Evolutionary conservation across 2,113 vertebrate species (phyloP).

Genomic region (Neotoma lepida): DNA sequence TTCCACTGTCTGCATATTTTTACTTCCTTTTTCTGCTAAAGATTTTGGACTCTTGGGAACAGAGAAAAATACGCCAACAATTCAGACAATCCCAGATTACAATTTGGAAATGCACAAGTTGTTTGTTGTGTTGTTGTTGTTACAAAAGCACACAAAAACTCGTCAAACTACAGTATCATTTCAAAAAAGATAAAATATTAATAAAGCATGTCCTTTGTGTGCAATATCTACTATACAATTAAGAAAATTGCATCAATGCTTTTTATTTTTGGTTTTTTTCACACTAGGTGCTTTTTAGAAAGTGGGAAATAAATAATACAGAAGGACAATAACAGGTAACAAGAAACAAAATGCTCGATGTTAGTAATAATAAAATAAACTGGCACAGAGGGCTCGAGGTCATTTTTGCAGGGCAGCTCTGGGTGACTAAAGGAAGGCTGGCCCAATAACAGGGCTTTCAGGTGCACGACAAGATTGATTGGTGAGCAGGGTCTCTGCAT

Average conservation of each 20-base stretch:
- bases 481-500: conserved; percentile 78
- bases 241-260: not conserved
- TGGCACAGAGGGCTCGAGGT: conserved; percentile 75
- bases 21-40: not conserved
- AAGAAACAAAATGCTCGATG: conserved; percentile 57
- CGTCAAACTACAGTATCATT: conserved; percentile 39
- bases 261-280: not conserved
- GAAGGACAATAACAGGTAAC: conserved; percentile 70
- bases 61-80: not conserved
- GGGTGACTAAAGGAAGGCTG: conserved; percentile 71
- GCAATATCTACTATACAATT: not conserved
- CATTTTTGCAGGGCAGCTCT: conserved; percentile 75
- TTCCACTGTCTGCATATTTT: not conserved
- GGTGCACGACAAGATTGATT: conserved; percentile 83
- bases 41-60: not conserved
- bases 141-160: not conserved
- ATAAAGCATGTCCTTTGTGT: conserved; percentile 17
- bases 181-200: conserved; percentile 18
- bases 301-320: not conserved
- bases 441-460: conserved; percentile 75
- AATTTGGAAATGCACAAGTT: not conserved
- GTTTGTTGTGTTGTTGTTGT: not conserved
- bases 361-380: conserved; percentile 74
- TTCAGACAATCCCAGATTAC: not conserved
- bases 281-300: not conserved